Evolutionary conservation across 2,113 vertebrate genomes (phyloP), one percentile per base, ranked within the genome.

Genomic region (Centropus unirufus): DNA sequence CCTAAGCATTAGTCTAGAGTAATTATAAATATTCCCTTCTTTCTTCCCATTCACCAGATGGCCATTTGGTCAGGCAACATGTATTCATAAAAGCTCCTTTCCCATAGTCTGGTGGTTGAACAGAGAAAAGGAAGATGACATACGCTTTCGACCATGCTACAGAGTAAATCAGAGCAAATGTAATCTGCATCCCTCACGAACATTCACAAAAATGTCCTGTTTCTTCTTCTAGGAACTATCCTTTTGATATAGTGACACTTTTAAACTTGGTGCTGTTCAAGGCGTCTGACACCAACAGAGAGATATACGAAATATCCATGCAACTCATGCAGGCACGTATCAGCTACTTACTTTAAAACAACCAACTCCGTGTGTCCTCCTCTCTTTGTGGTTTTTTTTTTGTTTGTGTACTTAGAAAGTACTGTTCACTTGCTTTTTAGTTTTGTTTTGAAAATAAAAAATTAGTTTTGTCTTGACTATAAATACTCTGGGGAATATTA

Each of bases 261-360:
- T 97, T 99, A 93, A 99, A 99, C 97, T 97, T 99, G 77, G 99
- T 99, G 73, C 97, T 99, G 23, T 99, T 99, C 98, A 99, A 99
- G 95, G 99, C 99, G 21, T 99, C 99, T 89, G 99, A 99, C 96
- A 99, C 99, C 95, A 99, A 98, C 98, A 98, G 99, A 93, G 99
- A 99, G 95, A 99, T 99, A 85, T 99, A 99, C 94, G 99, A 99
- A 97, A 99, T 99, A 95, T 99, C 99, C 90, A 99, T 99, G 99
- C 99, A 99, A 97, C 98, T 99, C 83, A 99, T 99, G 99, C 99
- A 99, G 99, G 99, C 98, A 98, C 3, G 96, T 97, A 96, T 91
- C 91, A 59, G 27, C 79, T 76, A 27, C 29, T 62, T 54, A 34
- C 23, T 80, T 52, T 58, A 55, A 64, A 68, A n/a, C 27, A 52